Conservation (phyloP, 1,140 invertebrate genomes). For the Phocides pigmalion region DNA sequence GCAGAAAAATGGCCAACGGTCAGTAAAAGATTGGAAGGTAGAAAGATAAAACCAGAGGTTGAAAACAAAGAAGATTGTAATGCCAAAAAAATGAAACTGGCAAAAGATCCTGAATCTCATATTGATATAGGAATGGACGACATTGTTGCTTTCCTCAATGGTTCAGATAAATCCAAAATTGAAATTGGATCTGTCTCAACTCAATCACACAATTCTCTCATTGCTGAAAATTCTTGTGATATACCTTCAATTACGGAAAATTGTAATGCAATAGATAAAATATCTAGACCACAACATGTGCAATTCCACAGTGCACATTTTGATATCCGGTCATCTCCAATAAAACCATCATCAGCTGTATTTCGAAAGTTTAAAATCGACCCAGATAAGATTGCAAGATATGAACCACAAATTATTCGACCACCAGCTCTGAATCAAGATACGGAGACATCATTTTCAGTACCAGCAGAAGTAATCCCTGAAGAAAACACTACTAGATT, state of each 20-base stretch:
- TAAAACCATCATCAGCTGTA: conserved; percentile 67
- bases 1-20: conserved; percentile 42
- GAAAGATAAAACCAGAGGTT: conserved; percentile 41
- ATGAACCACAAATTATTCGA: conserved; percentile 63
- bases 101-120: conserved; percentile 25
- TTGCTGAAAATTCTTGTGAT: conserved; percentile 29
- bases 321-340: conserved; percentile 75
- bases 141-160: conserved; percentile 48
- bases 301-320: conserved; percentile 75
- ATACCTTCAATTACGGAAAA: conserved; percentile 23
- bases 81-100: conserved; percentile 47
- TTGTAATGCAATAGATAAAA: conserved; percentile 23
- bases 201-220: conserved; percentile 30
- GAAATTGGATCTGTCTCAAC: conserved; percentile 30
- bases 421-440: conserved; percentile 49
- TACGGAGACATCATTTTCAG: conserved; percentile 33
- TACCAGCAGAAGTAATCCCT: conserved; percentile 18
- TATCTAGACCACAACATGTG: conserved; percentile 47
- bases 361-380: conserved; percentile 75
- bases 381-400: conserved; percentile 68
- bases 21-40: conserved; percentile 43
- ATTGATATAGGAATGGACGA: conserved; percentile 40
- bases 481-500: conserved; percentile 24
- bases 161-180: conserved; percentile 42
- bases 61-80: conserved; percentile 15